Percentiles rank a stretch among this genome's conserved stretches.
These are phyloP conservation scores for Lethenteron camtschaticum DNA, from an alignment of 2,113 vertebrate genomes.

Conservation along the genomic window DNA sequence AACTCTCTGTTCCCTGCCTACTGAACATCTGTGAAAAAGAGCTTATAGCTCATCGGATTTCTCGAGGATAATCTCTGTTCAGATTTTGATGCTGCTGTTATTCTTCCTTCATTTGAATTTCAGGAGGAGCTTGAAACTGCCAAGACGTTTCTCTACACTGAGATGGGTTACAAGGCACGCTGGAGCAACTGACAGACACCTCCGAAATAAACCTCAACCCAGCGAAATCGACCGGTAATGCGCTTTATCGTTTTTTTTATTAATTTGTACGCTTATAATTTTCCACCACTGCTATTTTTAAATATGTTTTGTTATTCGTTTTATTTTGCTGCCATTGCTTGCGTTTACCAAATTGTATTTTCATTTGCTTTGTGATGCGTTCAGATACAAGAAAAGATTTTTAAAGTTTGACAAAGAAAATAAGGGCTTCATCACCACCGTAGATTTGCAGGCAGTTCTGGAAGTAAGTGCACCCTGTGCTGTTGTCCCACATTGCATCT, in stretches of 20 bases:
- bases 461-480: slow-evolving; percentile 25
- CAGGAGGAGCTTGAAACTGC: slow-evolving; percentile 60
- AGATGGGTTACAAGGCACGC: slow-evolving; percentile 92
- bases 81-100: no score
- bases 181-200: slow-evolving; percentile 60
- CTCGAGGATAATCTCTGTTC: no score
- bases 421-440: slow-evolving; percentile 80
- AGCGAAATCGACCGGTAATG: slow-evolving; percentile 53
- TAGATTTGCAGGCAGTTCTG: slow-evolving; percentile 69
- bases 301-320: not conserved
- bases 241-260: slow-evolving; percentile 1
- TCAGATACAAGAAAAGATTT: slow-evolving; percentile 84
- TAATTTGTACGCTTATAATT: not conserved
- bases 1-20: no score
- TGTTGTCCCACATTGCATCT: no score
- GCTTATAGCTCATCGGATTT: no score
- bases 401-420: slow-evolving; percentile 74
- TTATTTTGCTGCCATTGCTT: not conserved
- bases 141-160: slow-evolving; percentile 53
- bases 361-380: not conserved
- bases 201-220: slow-evolving; percentile 51
- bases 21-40: no score
- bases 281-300: slow-evolving; percentile 9
- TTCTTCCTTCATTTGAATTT: not conserved
- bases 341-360: no score